A percentile compares a stretch with the other conserved stretches of the same genome.
Conservation (phyloP, 2,888 invertebrate genomes). For the Cantharis lateralis region DNA sequence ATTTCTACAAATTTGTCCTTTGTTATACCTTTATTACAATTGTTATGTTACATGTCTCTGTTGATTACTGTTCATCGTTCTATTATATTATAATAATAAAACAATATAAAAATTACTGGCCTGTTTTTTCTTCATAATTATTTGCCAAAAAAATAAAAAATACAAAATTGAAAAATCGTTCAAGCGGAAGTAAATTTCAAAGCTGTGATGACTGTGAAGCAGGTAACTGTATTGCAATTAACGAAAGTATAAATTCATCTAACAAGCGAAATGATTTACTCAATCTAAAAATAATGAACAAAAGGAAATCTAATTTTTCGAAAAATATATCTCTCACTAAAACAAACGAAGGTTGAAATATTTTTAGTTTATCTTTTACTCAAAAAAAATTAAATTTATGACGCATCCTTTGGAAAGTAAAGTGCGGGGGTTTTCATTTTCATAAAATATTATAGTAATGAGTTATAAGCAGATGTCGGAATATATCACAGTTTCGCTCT, state of each 20-base stretch:
- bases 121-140: neutral
- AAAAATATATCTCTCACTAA: neutral
- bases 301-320: neutral
- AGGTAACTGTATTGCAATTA: neutral
- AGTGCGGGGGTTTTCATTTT: conserved; percentile 7
- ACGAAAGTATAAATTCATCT: neutral
- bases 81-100: neutral
- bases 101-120: neutral
- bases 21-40: neutral
- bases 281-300: neutral
- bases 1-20: conserved; percentile 6
- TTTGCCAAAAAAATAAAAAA: neutral
- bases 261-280: neutral
- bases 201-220: neutral
- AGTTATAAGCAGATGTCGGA: conserved; percentile 22
- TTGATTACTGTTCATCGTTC: neutral
- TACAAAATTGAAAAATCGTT: neutral
- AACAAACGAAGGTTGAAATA: neutral
- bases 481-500: conserved; percentile 18
- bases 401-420: neutral
- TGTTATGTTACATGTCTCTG: neutral
- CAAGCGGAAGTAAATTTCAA: neutral
- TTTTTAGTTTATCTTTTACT: neutral
- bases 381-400: conserved; percentile 12
- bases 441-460: conserved; percentile 21